These are phyloP conservation scores for Candoia aspera DNA, from an alignment of 2,113 vertebrate species.

Conservation along the genomic window DNA sequence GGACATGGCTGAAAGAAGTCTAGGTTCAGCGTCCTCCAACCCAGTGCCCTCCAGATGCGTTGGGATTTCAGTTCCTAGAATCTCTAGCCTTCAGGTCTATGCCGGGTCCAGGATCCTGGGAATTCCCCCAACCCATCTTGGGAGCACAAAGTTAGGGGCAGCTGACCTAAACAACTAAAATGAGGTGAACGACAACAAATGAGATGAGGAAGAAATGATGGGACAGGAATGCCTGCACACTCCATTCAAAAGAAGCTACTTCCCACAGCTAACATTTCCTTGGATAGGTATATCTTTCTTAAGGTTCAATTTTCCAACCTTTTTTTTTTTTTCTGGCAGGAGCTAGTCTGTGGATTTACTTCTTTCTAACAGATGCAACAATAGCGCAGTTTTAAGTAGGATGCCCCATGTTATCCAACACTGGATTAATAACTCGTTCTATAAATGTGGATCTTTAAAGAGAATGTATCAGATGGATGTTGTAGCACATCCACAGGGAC, in stretches of 20 bases:
- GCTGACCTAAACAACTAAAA: neutral
- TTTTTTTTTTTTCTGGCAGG: neutral
- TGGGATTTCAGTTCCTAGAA: neutral
- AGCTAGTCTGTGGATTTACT: neutral
- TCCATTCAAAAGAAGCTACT: neutral
- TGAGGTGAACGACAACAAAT: neutral
- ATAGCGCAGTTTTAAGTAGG: neutral
- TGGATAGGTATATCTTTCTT: neutral
- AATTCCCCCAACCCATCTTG: neutral
- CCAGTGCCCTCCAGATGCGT: neutral
- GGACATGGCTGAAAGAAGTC: neutral
- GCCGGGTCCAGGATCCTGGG: neutral
- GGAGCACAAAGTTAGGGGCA: neutral
- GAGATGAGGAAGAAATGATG: neutral
- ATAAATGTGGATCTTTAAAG: neutral
- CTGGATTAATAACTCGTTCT: neutral
- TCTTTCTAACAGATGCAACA: neutral
- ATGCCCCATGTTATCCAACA: neutral
- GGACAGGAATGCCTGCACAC: neutral
- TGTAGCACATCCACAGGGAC: too few relatives aligned
- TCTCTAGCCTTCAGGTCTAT: neutral
- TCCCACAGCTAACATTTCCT: neutral
- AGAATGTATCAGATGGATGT: too few relatives aligned
- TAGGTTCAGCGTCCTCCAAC: neutral
- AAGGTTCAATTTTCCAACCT: neutral